Conservation (phyloP, 2,888 invertebrate species). For the Alsophila aescularia region DNA sequence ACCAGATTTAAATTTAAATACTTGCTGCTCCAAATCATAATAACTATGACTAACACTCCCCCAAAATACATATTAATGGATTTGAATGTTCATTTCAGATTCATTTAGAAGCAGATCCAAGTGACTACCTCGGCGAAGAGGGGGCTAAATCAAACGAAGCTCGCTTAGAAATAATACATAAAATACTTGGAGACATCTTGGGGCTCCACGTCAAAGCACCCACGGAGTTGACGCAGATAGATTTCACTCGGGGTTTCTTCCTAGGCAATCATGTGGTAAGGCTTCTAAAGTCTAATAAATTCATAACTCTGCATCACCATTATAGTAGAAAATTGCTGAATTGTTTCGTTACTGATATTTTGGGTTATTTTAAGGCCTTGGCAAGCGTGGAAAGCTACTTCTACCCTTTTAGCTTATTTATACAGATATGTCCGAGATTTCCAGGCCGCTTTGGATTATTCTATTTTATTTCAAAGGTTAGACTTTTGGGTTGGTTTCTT, state of each 20-base stretch:
- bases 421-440: too few relatives aligned
- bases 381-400: too few relatives aligned
- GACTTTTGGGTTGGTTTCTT: too few relatives aligned
- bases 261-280: constrained; percentile 92
- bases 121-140: constrained; percentile 76
- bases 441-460: too few relatives aligned
- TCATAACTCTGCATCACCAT: constrained; percentile 56
- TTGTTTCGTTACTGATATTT: constrained; percentile 21
- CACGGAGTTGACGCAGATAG: constrained; percentile 54
- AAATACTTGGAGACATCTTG: constrained; percentile 89
- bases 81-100: constrained; percentile 81
- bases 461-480: too few relatives aligned
- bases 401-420: too few relatives aligned
- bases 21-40: too few relatives aligned
- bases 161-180: constrained; percentile 91
- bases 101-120: constrained; percentile 91
- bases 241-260: constrained; percentile 89
- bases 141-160: constrained; percentile 84
- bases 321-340: constrained; percentile 57
- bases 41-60: too few relatives aligned
- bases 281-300: not conserved
- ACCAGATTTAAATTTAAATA: too few relatives aligned
- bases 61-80: not conserved
- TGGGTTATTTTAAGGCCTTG: not conserved
- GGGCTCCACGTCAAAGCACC: constrained; percentile 85